Percentiles rank a stretch among this genome's conserved stretches.
Evolutionary conservation across 2,113 vertebrate genomes (phyloP).

Genomic region (Acrocephalus arundinaceus): DNA sequence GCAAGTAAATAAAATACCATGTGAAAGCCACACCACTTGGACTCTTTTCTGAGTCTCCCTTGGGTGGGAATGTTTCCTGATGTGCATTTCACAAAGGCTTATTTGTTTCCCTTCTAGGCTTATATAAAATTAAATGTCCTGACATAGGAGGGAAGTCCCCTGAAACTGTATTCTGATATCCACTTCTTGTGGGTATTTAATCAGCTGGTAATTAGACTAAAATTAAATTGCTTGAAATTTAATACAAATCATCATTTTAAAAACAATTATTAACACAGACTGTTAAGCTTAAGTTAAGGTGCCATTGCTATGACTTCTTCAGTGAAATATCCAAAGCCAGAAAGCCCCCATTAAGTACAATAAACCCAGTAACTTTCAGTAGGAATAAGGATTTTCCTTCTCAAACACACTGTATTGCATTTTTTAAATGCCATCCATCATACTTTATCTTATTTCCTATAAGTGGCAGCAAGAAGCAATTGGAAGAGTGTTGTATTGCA

Average conservation of each 20-base stretch:
- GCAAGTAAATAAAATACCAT: background rate
- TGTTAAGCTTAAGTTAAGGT: background rate
- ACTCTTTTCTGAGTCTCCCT: background rate
- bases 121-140: background rate
- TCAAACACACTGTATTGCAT: background rate
- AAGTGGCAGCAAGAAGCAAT: background rate
- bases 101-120: background rate
- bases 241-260: background rate
- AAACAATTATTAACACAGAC: background rate
- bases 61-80: background rate
- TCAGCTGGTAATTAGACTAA: background rate
- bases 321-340: background rate
- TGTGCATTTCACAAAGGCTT: background rate
- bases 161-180: background rate
- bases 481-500: background rate
- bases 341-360: background rate
- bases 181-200: background rate
- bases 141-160: background rate
- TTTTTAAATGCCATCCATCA: background rate
- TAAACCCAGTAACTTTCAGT: background rate
- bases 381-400: background rate
- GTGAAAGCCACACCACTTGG: background rate
- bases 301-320: background rate
- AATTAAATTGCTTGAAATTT: background rate
- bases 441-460: background rate